A percentile compares a stretch with the other conserved stretches of the same genome.
phyloP scores from a whole-genome alignment of 2,113 vertebrate species.

The Chloebia gouldiae region DNA sequence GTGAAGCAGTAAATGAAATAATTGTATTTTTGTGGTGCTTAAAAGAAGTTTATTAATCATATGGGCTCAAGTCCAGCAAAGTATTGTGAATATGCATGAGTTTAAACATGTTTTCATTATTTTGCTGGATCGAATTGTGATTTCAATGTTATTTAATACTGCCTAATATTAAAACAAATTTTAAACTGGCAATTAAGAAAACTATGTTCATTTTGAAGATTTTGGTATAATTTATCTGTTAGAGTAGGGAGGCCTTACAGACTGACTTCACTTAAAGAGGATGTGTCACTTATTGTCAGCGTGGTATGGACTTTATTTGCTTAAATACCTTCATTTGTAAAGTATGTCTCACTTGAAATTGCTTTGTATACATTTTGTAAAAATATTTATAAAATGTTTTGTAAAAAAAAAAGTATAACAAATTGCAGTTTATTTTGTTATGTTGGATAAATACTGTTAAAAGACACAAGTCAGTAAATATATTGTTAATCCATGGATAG shows the following conservation, averaged over 20 bases:
- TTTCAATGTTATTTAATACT: conserved; percentile 79
- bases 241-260: conserved; percentile 83
- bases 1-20: conserved; percentile 69
- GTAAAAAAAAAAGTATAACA: conserved; percentile 84
- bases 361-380: conserved; percentile 93
- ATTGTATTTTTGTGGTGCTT: conserved; percentile 63
- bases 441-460: conserved; percentile 88
- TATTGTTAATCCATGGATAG: conserved; percentile 85
- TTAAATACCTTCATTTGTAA: conserved; percentile 87
- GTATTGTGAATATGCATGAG: conserved; percentile 64
- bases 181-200: conserved; percentile 79
- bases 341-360: conserved; percentile 88
- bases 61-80: conserved; percentile 64
- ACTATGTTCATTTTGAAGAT: conserved; percentile 71
- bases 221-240: conserved; percentile 76
- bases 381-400: conserved; percentile 91
- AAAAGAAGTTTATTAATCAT: conserved; percentile 69
- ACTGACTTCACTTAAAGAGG: conserved; percentile 80
- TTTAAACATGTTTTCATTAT: conserved; percentile 64
- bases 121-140: conserved; percentile 71
- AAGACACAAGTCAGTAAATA: conserved; percentile 84
- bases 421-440: conserved; percentile 92
- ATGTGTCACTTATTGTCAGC: conserved; percentile 79
- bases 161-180: conserved; percentile 78
- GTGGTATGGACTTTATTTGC: conserved; percentile 83